phyloP scores from a whole-genome alignment of 2,113 vertebrate genomes.

The Macrotis lagotis region DNA sequence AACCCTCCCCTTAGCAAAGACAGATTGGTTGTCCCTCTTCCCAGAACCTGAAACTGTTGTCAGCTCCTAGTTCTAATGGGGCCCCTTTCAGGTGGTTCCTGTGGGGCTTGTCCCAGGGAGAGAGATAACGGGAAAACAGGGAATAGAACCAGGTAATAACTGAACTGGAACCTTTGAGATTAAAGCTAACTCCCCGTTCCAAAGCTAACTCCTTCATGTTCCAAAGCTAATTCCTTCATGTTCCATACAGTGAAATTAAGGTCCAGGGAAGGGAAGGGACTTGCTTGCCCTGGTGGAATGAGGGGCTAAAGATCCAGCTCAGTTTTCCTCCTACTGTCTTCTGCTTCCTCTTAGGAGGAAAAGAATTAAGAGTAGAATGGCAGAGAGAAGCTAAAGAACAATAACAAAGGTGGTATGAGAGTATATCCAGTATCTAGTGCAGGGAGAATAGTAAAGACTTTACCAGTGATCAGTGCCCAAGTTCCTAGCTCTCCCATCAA shows the following conservation, averaged over 20 bases:
- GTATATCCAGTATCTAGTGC: neutral
- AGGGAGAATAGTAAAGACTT: neutral
- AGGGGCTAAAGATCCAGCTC: neutral
- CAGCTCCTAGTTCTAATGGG: neutral
- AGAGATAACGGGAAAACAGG: neutral
- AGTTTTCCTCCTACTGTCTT: neutral
- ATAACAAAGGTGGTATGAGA: neutral
- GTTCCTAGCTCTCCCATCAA: neutral
- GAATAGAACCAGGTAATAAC: neutral
- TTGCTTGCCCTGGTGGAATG: neutral
- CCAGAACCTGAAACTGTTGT: neutral
- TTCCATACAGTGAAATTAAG: neutral
- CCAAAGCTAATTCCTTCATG: too few relatives aligned
- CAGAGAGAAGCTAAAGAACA: neutral
- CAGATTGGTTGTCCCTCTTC: neutral
- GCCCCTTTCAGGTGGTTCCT: neutral
- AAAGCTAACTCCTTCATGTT: neutral
- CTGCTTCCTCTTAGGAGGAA: neutral
- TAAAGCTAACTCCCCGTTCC: neutral
- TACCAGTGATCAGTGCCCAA: neutral
- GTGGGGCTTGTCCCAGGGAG: neutral
- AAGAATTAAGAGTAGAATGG: neutral
- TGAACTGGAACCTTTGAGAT: neutral
- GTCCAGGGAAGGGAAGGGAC: neutral
- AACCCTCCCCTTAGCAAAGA: neutral